These are phyloP conservation scores for Lepus europaeus DNA, from an alignment of 2,113 vertebrate genomes.

Conservation along the genomic window DNA sequence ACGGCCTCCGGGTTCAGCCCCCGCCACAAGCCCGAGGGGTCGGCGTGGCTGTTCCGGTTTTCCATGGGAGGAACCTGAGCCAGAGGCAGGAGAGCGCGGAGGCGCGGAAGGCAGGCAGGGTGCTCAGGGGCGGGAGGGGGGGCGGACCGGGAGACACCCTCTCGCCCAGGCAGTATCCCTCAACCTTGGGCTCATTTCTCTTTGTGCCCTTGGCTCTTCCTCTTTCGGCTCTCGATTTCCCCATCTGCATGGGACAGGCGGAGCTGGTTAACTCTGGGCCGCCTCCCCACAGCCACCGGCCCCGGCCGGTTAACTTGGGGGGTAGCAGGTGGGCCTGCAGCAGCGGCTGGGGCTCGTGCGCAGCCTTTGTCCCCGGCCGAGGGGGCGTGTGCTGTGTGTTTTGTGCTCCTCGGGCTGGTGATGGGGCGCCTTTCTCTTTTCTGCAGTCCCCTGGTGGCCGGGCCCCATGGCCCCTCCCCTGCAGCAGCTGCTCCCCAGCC, in stretches of 20 bases:
- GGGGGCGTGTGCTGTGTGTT: constrained; percentile 86
- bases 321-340: constrained; percentile 86
- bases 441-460: not conserved
- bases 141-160: not conserved
- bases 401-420: constrained; percentile 74
- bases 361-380: constrained; percentile 77
- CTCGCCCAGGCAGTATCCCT: fast-evolving
- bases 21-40: fast-evolving
- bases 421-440: constrained; percentile 81
- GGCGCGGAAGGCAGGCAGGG: not conserved
- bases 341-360: not conserved
- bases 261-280: constrained; percentile 51
- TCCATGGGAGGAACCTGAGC: too few species aligned
- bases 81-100: too few species aligned
- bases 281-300: not conserved
- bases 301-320: constrained; percentile 80
- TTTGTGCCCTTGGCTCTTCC: not conserved
- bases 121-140: not conserved
- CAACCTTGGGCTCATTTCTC: not conserved
- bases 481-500: constrained; percentile 73
- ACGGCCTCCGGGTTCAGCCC: too few species aligned
- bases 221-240: not conserved
- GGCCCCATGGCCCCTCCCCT: not conserved
- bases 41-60: not conserved
- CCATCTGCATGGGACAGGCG: not conserved